A percentile compares a stretch with the other conserved stretches of the same genome.
These are phyloP conservation scores for Oreochromis niloticus DNA, from an alignment of 2,113 vertebrate species.

Conservation along the genomic window DNA sequence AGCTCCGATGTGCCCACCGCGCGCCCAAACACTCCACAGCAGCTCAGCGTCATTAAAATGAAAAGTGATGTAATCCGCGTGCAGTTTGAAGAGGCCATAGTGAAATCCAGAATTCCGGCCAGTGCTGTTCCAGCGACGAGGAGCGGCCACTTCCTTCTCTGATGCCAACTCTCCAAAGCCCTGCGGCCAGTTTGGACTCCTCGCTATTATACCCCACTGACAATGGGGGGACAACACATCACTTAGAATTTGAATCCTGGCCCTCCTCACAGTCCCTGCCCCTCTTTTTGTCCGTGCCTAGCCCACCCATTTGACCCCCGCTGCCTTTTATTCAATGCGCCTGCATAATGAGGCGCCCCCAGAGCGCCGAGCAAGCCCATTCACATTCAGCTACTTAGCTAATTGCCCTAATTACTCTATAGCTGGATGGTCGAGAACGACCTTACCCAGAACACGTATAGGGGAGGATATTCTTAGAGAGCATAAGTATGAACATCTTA, in stretches of 20 bases:
- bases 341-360: slow-evolving; percentile 75
- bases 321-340: slow-evolving; percentile 54
- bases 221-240: slow-evolving; percentile 46
- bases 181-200: neutral
- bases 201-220: slow-evolving; percentile 45
- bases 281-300: slow-evolving; percentile 61
- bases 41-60: neutral
- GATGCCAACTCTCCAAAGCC: neutral
- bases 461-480: neutral
- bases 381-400: slow-evolving; percentile 66
- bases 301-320: slow-evolving; percentile 63
- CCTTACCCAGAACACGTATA: slow-evolving; percentile 45
- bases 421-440: slow-evolving; percentile 47
- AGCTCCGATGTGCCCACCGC: slow-evolving; percentile 1
- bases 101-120: neutral
- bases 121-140: neutral
- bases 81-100: slow-evolving; percentile 25
- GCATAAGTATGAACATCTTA: neutral
- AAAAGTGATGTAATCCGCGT: slow-evolving; percentile 32
- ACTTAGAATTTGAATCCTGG: slow-evolving; percentile 64
- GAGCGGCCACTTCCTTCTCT: neutral
- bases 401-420: slow-evolving; percentile 73
- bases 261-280: slow-evolving; percentile 53
- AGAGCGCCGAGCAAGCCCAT: slow-evolving; percentile 47
- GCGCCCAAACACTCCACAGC: slow-evolving; percentile 28